A percentile compares a stretch with the other conserved stretches of the same genome.
These are phyloP conservation scores for Cryptotermes secundus DNA, from an alignment of 1,140 invertebrate species.

Conservation along the genomic window DNA sequence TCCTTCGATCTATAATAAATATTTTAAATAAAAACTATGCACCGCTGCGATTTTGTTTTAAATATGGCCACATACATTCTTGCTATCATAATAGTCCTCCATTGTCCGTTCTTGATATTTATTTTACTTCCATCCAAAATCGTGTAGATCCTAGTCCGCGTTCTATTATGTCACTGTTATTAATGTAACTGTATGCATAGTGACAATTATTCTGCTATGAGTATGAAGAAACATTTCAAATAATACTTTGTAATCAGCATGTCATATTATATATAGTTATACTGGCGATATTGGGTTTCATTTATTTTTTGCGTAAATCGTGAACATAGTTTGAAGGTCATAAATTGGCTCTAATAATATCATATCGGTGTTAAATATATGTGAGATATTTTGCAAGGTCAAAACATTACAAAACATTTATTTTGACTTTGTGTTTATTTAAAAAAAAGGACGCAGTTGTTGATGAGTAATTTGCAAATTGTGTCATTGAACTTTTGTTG, in stretches of 20 bases:
- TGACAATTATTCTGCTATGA: background rate
- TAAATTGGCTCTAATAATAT: too few relatives aligned
- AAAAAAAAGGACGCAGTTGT: background rate
- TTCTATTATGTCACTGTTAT: background rate
- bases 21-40: conserved; percentile 10
- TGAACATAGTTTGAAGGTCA: too few relatives aligned
- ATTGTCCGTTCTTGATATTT: background rate
- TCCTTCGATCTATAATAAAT: background rate
- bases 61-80: conserved; percentile 1
- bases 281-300: background rate
- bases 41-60: background rate
- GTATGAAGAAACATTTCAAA: background rate
- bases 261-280: background rate
- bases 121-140: background rate
- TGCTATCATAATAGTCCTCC: background rate
- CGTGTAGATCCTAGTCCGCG: too few relatives aligned
- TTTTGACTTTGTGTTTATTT: background rate
- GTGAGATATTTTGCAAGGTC: too few relatives aligned
- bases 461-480: background rate
- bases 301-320: background rate
- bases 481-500: background rate
- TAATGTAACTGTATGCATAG: background rate
- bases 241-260: background rate
- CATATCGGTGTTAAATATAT: too few relatives aligned
- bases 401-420: too few relatives aligned